These are phyloP conservation scores for Bursaphelenchus okinawaensis DNA, from an alignment of 2,888 invertebrate genomes.

Conservation along the genomic window DNA sequence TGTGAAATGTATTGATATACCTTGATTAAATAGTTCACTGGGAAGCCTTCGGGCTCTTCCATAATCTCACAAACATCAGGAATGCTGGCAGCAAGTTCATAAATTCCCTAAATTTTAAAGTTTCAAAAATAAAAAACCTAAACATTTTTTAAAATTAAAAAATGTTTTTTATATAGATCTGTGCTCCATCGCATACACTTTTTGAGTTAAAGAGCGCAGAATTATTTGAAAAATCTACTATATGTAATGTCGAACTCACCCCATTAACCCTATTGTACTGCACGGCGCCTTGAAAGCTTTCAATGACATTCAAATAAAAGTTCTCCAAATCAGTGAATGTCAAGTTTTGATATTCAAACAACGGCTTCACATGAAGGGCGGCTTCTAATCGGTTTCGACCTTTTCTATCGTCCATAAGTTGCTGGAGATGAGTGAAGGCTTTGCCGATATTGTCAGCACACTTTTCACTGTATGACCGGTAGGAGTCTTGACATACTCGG, in stretches of 20 bases:
- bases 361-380: conserved; percentile 4
- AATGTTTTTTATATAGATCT: not conserved
- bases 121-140: too few species aligned
- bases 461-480: conserved; percentile 9
- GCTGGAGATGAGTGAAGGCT: conserved; percentile 20
- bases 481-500: conserved; percentile 17
- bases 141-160: not conserved
- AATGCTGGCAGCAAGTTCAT: conserved; percentile 5
- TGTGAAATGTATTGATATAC: conserved; percentile 20
- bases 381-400: conserved; percentile 21
- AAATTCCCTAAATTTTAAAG: conserved; percentile 14
- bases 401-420: conserved; percentile 17
- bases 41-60: not conserved
- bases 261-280: conserved; percentile 91
- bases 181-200: too few species aligned
- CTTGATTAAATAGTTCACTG: conserved; percentile 13
- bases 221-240: too few species aligned
- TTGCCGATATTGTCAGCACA: conserved; percentile 24
- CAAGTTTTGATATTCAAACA: conserved; percentile 7
- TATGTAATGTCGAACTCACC: too few species aligned
- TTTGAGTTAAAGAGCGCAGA: too few species aligned
- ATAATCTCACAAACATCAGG: conserved; percentile 22
- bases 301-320: conserved; percentile 73
- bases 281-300: conserved; percentile 80
- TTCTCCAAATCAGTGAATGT: conserved; percentile 66